Conservation (phyloP, 2,888 invertebrate genomes). For the Dolomedes plantarius region DNA sequence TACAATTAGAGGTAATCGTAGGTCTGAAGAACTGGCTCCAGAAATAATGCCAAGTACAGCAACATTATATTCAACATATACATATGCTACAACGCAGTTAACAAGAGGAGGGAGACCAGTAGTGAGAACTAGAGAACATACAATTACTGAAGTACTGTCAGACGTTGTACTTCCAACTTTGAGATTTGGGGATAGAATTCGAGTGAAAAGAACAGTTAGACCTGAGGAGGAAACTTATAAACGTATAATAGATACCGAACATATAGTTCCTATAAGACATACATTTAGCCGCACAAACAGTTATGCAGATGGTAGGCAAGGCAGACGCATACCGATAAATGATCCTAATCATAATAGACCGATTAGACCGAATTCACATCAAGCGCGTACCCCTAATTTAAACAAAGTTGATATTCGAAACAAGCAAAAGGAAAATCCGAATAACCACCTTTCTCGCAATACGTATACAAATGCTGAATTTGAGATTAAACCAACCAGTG, state of each 20-base stretch:
- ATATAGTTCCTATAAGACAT: constrained; percentile 15
- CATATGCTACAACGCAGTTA: constrained; percentile 53
- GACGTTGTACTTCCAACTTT: constrained; percentile 65
- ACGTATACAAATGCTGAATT: neutral
- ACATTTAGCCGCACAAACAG: constrained; percentile 9
- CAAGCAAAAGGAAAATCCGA: neutral
- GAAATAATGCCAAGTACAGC: constrained; percentile 44
- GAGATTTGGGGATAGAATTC: constrained; percentile 57
- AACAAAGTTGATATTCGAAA: neutral
- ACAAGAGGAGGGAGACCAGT: constrained; percentile 51
- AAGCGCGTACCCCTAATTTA: neutral
- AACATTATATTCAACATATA: constrained; percentile 56
- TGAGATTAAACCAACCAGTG: constrained; percentile 69
- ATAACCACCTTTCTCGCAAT: neutral
- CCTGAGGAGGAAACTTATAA: neutral
- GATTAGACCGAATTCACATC: neutral
- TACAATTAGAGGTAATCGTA: neutral
- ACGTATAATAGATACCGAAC: neutral
- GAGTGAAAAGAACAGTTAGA: constrained; percentile 34
- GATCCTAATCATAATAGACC: neutral
- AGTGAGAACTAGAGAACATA: constrained; percentile 59
- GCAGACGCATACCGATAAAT: constrained; percentile 22
- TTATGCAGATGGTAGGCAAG: constrained; percentile 51
- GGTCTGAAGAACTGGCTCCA: constrained; percentile 22
- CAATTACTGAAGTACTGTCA: constrained; percentile 59